A percentile compares a stretch with the other conserved stretches of the same genome.
These are phyloP conservation scores for Phyllostomus discolor DNA, from an alignment of 2,113 vertebrate genomes.

Conservation along the genomic window DNA sequence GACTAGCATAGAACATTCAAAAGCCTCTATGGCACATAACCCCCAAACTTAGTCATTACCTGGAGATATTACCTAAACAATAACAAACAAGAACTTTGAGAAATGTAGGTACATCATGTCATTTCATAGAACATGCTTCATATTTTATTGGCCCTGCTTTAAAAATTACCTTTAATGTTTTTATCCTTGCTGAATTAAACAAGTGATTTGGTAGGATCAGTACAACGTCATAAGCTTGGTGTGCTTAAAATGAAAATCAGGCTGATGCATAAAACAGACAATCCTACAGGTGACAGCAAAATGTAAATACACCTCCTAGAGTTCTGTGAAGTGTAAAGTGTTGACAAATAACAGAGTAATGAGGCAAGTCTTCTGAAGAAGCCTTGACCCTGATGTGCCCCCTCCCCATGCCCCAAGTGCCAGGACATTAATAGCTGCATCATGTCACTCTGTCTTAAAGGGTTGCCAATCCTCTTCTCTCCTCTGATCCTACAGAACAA, in stretches of 20 bases:
- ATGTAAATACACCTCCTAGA: not conserved
- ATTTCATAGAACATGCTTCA: slow-evolving; percentile 18
- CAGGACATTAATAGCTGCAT: not conserved
- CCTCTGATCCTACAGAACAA: not conserved
- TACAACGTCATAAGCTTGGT: not conserved
- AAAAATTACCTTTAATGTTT: slow-evolving; percentile 39
- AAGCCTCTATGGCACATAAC: not conserved
- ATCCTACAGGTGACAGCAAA: not conserved
- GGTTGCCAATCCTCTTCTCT: not conserved
- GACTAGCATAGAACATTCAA: not conserved
- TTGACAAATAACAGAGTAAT: not conserved
- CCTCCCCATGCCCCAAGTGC: fast-evolving
- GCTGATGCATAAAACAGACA: not conserved
- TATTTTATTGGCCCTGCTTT: slow-evolving; percentile 50
- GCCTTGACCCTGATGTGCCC: not conserved
- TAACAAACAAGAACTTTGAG: not conserved
- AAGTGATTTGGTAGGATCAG: slow-evolving; percentile 22
- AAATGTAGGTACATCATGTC: not conserved
- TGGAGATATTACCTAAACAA: not conserved
- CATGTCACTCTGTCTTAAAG: not conserved
- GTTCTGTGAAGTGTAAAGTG: not conserved
- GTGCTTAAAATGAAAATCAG: not conserved
- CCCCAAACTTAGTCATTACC: slow-evolving; percentile 32
- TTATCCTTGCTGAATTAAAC: slow-evolving; percentile 35
- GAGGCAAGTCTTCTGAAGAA: not conserved